Evolutionary conservation across 2,113 vertebrate species (phyloP).

Genomic region (rabbit (Oryctolagus cuniculus)): DNA sequence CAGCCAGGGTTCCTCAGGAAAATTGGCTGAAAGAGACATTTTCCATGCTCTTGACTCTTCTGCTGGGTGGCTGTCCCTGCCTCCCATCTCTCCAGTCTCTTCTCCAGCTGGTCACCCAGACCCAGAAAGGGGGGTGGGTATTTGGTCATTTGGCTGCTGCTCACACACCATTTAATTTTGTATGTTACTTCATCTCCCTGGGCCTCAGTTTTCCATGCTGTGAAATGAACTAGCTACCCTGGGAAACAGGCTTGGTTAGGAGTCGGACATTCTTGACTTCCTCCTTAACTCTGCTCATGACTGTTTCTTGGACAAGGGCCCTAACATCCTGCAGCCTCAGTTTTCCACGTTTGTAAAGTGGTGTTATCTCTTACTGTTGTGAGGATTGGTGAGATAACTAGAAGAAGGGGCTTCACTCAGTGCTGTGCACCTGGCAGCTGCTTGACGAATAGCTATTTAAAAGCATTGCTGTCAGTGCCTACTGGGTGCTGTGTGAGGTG

Average conservation of each 20-base stretch:
- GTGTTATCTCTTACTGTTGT: neutral
- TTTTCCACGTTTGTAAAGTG: conserved; percentile 9
- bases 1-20: conserved; percentile 78
- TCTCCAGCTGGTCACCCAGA: conserved; percentile 61
- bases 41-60: conserved; percentile 79
- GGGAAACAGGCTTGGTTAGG: neutral
- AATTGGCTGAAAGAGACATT: conserved; percentile 82
- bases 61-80: conserved; percentile 69
- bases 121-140: neutral
- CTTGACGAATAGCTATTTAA: neutral
- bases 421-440: neutral
- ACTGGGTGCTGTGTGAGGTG: neutral
- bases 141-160: neutral
- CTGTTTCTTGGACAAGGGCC: neutral
- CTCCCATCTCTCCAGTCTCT: conserved; percentile 39
- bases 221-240: neutral
- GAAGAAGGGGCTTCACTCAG: neutral
- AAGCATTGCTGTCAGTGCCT: neutral
- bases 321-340: neutral
- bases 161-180: neutral
- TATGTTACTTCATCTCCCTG: neutral
- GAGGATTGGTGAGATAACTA: neutral
- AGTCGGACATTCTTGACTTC: conserved; percentile 36
- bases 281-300: neutral
- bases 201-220: neutral